phyloP scores from a whole-genome alignment of 2,888 invertebrate genomes.

The Linyphia triangularis region DNA sequence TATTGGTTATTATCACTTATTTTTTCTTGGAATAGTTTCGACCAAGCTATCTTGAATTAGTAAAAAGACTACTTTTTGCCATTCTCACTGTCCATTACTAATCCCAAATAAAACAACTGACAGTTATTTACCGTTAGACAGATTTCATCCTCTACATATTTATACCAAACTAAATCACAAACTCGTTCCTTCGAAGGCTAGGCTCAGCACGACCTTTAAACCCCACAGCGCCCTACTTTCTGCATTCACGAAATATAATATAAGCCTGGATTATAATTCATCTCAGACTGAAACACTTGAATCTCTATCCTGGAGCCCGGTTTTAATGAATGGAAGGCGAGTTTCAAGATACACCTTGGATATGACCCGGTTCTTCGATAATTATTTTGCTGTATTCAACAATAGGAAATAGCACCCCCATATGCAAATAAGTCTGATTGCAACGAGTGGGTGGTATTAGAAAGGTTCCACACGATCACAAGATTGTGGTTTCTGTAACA shows the following conservation, averaged over 20 bases:
- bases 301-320: constrained; percentile 4
- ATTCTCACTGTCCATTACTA: background rate
- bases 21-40: too few species aligned
- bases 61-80: too few species aligned
- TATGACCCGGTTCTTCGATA: constrained; percentile 48
- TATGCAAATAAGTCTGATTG: constrained; percentile 33
- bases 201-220: constrained; percentile 46
- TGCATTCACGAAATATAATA: constrained; percentile 28
- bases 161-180: constrained; percentile 44
- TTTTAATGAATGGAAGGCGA: constrained; percentile 37
- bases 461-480: background rate
- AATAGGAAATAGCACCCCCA: constrained; percentile 9
- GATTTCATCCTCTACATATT: background rate
- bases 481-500: background rate
- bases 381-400: constrained; percentile 32
- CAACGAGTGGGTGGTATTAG: background rate
- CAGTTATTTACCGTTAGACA: background rate
- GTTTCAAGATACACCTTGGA: constrained; percentile 46
- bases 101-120: background rate
- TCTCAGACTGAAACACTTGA: background rate
- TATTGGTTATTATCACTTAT: too few species aligned
- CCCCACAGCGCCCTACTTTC: constrained; percentile 49
- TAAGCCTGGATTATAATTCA: constrained; percentile 47
- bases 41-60: too few species aligned
- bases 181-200: constrained; percentile 30